phyloP scores from a whole-genome alignment of 2,113 vertebrate species.

The Paraplagusia blochii region DNA sequence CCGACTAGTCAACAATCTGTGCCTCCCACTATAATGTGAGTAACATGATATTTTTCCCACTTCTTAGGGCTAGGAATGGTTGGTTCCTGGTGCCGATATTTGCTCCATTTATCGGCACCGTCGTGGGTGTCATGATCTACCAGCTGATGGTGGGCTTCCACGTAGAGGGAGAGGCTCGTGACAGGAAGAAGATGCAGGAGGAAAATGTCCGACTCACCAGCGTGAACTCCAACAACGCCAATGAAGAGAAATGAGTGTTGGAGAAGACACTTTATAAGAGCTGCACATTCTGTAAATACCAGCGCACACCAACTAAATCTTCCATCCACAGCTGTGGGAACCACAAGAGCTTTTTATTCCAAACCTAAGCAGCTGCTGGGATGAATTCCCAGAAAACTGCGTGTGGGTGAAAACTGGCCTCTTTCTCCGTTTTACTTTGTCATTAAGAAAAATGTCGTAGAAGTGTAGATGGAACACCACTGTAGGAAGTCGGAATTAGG shows the following conservation, averaged over 20 bases:
- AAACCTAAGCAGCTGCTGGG: conserved; percentile 6
- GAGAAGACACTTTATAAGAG: background rate
- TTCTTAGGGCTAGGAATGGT: conserved; percentile 68
- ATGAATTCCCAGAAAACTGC: conserved; percentile 3
- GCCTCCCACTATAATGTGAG: no score
- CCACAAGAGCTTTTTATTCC: conserved; percentile 1
- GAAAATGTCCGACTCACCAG: conserved; percentile 82
- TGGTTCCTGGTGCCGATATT: conserved; percentile 94
- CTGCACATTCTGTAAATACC: conserved; percentile 33
- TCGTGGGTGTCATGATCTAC: conserved; percentile 84
- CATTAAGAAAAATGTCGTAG: no score
- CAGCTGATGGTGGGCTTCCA: conserved; percentile 93
- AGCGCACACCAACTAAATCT: background rate
- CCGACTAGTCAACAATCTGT: no score
- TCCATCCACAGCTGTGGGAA: conserved; percentile 7
- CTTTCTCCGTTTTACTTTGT: conserved; percentile 13
- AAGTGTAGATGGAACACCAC: conserved; percentile 25
- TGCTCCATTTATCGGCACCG: conserved; percentile 86
- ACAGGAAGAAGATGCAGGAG: conserved; percentile 49
- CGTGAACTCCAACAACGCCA: conserved; percentile 71
- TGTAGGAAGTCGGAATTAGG: conserved; percentile 60
- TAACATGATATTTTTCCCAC: conserved; percentile 17
- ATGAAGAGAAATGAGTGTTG: conserved; percentile 44
- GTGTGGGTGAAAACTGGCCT: conserved; percentile 22
- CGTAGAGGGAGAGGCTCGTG: conserved; percentile 77